Evolutionary conservation across 2,888 invertebrate genomes (phyloP).

Genomic region (Drosophila picticornis): DNA sequence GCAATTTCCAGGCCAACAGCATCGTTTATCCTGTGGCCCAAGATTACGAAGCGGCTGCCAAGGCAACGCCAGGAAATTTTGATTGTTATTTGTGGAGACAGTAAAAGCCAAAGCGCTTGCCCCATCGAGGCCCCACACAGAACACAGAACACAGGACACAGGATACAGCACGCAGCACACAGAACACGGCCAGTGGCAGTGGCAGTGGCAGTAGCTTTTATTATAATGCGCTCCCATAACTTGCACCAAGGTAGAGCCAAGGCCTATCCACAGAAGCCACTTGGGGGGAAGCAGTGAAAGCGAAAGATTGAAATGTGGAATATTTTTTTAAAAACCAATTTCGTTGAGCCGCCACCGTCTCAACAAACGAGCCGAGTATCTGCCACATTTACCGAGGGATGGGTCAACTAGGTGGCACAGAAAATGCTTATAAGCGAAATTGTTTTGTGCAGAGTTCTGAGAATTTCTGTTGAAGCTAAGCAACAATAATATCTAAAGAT

Average conservation of each 20-base stretch:
- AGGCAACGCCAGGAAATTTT: slow-evolving; percentile 65
- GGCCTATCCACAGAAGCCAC: slow-evolving; percentile 19
- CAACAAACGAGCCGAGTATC: slow-evolving; percentile 40
- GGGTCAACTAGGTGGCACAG: slow-evolving; percentile 15
- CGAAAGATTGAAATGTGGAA: slow-evolving; percentile 80
- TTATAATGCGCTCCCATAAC: slow-evolving; percentile 68
- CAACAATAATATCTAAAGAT: slow-evolving; percentile 33
- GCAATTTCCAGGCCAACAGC: slow-evolving; percentile 61
- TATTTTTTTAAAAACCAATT: slow-evolving; percentile 83
- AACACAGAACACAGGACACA: slow-evolving; percentile 24
- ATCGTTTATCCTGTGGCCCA: slow-evolving; percentile 66
- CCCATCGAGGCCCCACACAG: slow-evolving; percentile 32
- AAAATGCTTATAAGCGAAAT: slow-evolving; percentile 70
- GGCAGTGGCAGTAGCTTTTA: slow-evolving; percentile 62
- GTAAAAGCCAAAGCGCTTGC: slow-evolving; percentile 67
- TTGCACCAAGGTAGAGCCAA: slow-evolving; percentile 60
- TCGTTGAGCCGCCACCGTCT: slow-evolving; percentile 64
- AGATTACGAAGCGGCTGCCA: slow-evolving; percentile 58
- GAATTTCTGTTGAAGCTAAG: slow-evolving; percentile 59
- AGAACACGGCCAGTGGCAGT: slow-evolving; percentile 11
- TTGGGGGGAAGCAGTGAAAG: slow-evolving; percentile 15
- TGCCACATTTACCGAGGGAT: neutral
- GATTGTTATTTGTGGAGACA: slow-evolving; percentile 81
- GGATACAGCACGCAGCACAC: neutral
- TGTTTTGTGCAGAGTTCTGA: slow-evolving; percentile 67